Evolutionary conservation across 2,888 invertebrate genomes (phyloP).

Genomic region (Monoplex corrugatus): DNA sequence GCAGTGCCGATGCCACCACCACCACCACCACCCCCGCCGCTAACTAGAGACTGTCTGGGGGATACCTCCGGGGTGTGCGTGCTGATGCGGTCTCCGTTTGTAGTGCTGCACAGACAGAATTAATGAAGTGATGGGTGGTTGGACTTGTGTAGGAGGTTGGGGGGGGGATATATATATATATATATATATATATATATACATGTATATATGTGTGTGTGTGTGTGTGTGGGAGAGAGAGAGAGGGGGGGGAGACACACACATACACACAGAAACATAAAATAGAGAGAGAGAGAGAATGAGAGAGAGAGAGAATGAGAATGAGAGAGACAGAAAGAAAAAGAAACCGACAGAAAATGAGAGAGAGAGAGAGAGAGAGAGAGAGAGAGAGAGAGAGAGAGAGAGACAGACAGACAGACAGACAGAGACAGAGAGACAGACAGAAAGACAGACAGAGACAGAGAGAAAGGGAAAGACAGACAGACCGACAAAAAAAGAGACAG

Average conservation of each 20-base stretch:
- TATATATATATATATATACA: no score
- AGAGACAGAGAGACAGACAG: not conserved
- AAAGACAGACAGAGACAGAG: conserved; percentile 40
- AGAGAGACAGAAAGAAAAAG: not conserved
- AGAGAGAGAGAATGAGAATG: not conserved
- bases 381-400: not conserved
- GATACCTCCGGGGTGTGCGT: not conserved
- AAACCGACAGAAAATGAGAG: not conserved
- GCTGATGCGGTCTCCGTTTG: not conserved
- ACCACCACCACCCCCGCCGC: conserved; percentile 7
- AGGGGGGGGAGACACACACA: not conserved
- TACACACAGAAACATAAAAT: not conserved
- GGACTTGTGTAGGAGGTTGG: no score
- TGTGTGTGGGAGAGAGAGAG: not conserved
- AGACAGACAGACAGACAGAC: not conserved
- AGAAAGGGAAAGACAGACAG: no score
- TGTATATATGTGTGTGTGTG: no score
- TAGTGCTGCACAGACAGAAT: no score
- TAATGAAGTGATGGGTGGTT: no score
- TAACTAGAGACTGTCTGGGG: not conserved
- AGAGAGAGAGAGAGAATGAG: not conserved
- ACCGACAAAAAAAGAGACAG: no score
- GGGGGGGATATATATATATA: no score
- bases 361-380: conserved; percentile 1
- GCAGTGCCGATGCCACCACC: conserved; percentile 31